Evolutionary conservation across 1,140 invertebrate genomes (phyloP).

Genomic region (Drosophila auraria): DNA sequence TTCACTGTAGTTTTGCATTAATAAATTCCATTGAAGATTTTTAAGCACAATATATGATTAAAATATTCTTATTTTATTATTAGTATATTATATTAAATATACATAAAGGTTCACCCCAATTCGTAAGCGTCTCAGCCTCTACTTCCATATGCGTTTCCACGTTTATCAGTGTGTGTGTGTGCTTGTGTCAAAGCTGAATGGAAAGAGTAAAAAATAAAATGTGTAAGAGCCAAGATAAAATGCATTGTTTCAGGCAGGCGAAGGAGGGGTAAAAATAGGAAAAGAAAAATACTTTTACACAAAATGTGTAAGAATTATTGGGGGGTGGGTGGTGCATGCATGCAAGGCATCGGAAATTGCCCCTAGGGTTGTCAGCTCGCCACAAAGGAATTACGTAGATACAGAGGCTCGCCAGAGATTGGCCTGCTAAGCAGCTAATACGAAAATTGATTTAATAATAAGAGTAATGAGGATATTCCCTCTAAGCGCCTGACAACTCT

Average conservation of each 20-base stretch:
- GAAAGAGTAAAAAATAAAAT: conserved; percentile 74
- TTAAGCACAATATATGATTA: no score
- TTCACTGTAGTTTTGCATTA: no score
- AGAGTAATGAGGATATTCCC: not conserved
- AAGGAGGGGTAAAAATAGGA: conserved; percentile 28
- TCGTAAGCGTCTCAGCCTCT: conserved; percentile 56
- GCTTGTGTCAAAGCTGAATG: conserved; percentile 70
- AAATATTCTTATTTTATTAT: not conserved
- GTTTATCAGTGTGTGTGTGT: conserved; percentile 43
- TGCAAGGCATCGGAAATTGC: conserved; percentile 61
- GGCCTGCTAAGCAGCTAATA: not conserved
- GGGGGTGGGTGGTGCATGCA: conserved; percentile 24
- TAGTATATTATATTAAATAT: not conserved
- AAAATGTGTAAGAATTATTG: conserved; percentile 59
- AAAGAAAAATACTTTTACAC: conserved; percentile 52
- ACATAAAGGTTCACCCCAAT: conserved; percentile 47
- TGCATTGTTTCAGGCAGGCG: conserved; percentile 65
- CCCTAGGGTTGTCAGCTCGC: conserved; percentile 49
- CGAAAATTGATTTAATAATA: not conserved
- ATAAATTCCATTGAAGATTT: no score
- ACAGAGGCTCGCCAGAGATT: not conserved
- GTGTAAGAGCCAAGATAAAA: conserved; percentile 76
- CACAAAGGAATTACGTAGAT: not conserved
- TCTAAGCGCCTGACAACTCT: conserved; percentile 25
- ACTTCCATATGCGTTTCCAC: conserved; percentile 18